Base-by-base conservation (phyloP, 2,888 invertebrate species). In the Pedicia rivosa region DNA sequence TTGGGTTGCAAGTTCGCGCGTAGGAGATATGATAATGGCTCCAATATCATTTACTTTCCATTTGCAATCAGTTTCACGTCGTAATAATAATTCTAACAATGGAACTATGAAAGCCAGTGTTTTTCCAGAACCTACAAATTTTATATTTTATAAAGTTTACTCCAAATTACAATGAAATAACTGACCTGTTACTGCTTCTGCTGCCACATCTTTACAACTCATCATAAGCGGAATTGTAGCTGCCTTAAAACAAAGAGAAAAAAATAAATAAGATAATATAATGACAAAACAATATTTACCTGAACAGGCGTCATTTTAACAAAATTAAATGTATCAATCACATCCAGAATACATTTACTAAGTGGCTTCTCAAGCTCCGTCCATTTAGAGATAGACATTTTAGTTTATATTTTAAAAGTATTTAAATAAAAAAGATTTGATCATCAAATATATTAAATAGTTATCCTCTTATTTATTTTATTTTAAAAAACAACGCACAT, bases 51-150 rank as follows among this genome's bases (percentile, higher is more conserved):
- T 72, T 45, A 71, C 68, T 40, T 72, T 72, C 66, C 83, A 72
- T 2, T 71, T 66, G 14, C 68, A 65, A 31, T 72, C 68, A 25
- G 67, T 64, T 47, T 67, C 68, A 47, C 75, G 64, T 37, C 68
- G 65, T 43, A 70, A 63, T 34, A 98, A 60, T 49, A 91, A 76
- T 64, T 97, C 88, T 35, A 98, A 51, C 50, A 92, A 58, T 0
- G 98, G 98, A 29, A 99, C 75, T 9, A 97, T 64, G 59, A 97
- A 98, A 0, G 97, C 92, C 26, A 98, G 62, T 0, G 97, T 98
- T 64, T 98, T 98, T 0, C 98, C 98, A 44, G 95, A 95, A 4
- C 98, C n/a, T n/a, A n/a, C n/a, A n/a, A n/a, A n/a, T n/a, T n/a
- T n/a, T n/a, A n/a, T n/a, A n/a, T n/a, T n/a, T n/a, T n/a, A n/a